Conservation (phyloP, 2,888 invertebrate genomes). For the Limnephilus marmoratus region DNA sequence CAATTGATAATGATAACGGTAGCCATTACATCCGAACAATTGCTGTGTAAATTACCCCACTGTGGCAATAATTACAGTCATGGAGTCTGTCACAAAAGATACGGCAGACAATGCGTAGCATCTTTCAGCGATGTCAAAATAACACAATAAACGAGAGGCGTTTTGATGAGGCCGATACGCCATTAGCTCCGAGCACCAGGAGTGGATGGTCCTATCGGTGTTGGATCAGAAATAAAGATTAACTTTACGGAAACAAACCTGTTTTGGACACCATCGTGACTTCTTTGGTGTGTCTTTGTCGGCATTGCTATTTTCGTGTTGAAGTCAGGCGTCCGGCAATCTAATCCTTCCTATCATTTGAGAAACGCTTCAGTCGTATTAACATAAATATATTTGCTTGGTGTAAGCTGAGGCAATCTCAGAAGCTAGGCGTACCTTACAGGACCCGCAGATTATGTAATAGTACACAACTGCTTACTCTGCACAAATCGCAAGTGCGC, state of each 20-base stretch:
- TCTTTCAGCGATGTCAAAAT: constrained; percentile 15
- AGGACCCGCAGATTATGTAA: too few species aligned
- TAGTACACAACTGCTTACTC: too few species aligned
- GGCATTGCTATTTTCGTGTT: background rate
- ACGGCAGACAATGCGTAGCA: background rate
- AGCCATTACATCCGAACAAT: background rate
- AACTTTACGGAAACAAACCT: background rate
- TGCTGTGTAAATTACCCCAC: background rate
- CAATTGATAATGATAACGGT: background rate
- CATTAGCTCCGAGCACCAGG: background rate
- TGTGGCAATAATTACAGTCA: background rate
- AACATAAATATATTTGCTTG: too few species aligned
- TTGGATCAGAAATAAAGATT: background rate
- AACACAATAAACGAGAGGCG: background rate
- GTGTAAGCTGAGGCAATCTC: too few species aligned
- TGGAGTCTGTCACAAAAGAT: constrained; percentile 17
- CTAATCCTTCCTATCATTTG: background rate
- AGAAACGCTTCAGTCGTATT: background rate
- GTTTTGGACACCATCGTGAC: background rate
- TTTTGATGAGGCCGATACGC: constrained; percentile 10
- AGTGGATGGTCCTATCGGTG: background rate
- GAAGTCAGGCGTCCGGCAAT: background rate
- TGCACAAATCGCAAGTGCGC: too few species aligned
- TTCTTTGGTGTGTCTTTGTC: background rate
- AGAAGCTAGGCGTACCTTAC: too few species aligned